Evolutionary conservation across 2,797 vertebrate genomes (phyloP).

Genomic region (Pygocentrus nattereri): DNA sequence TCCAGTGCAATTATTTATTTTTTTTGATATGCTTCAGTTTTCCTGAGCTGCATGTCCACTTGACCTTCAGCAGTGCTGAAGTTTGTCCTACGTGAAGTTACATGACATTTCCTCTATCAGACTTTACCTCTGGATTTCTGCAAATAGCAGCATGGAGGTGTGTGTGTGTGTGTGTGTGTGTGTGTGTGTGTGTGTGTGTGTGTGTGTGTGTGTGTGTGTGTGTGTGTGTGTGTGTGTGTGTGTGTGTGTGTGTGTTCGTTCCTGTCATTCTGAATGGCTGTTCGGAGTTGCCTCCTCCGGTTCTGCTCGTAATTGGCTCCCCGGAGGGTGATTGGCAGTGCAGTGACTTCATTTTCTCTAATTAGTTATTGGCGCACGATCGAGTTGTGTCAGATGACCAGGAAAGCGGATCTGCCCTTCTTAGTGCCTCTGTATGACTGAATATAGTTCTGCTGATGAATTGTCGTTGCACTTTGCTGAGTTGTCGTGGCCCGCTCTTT

Average conservation of each 20-base stretch:
- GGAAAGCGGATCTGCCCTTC: conserved; percentile 40
- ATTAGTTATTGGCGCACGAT: conserved; percentile 64
- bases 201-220: background rate
- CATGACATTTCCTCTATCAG: background rate
- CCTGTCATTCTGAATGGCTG: conserved; percentile 25
- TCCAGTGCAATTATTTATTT: background rate
- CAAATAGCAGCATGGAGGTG: too few species aligned
- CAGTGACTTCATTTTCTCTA: conserved; percentile 63
- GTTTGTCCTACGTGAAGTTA: background rate
- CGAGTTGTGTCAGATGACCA: conserved; percentile 54
- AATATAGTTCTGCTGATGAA: conserved; percentile 51
- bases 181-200: conserved; percentile 1
- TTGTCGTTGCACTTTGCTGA: conserved; percentile 3
- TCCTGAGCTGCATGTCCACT: conserved; percentile 22
- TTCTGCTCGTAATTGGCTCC: conserved; percentile 59
- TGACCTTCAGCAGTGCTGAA: conserved; percentile 16
- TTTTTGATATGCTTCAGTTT: background rate
- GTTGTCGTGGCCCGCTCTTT: background rate
- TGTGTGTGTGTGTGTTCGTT: background rate
- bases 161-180: conserved; percentile 3
- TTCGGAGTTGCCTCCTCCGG: conserved; percentile 18
- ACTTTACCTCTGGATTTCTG: background rate
- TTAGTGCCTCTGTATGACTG: conserved; percentile 32
- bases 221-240: conserved; percentile 10
- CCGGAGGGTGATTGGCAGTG: conserved; percentile 54